These are phyloP conservation scores for Tromatobia lineatoria DNA, from an alignment of 2,888 invertebrate genomes.

Conservation along the genomic window DNA sequence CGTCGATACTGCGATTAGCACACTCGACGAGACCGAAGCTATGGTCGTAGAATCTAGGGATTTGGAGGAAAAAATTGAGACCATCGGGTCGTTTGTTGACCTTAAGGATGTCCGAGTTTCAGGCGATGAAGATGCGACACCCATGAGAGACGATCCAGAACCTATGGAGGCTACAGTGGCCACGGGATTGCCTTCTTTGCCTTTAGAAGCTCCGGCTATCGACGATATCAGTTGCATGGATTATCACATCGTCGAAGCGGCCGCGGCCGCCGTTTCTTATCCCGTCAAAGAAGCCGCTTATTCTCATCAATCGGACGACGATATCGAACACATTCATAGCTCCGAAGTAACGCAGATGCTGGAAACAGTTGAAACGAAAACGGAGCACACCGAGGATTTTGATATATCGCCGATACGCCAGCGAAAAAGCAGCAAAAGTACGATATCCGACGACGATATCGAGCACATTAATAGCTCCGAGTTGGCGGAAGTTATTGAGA, in stretches of 20 bases:
- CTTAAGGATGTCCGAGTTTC: conserved; percentile 46
- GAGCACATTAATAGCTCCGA: conserved; percentile 78
- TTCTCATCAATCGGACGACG: conserved; percentile 80
- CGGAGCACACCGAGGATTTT: conserved; percentile 59
- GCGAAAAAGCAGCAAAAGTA: conserved; percentile 70
- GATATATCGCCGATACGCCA: conserved; percentile 59
- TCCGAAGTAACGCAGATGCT: conserved; percentile 72
- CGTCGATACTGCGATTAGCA: background rate
- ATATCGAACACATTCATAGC: conserved; percentile 79
- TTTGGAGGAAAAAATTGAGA: conserved; percentile 40
- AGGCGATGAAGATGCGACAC: conserved; percentile 37
- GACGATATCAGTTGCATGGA: conserved; percentile 78
- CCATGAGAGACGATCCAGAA: conserved; percentile 51
- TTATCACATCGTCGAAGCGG: conserved; percentile 78
- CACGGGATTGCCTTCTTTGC: conserved; percentile 59
- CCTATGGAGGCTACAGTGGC: conserved; percentile 69
- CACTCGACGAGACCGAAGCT: conserved; percentile 49
- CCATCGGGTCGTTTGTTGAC: conserved; percentile 69
- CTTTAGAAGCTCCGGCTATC: conserved; percentile 48
- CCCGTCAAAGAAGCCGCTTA: conserved; percentile 67
- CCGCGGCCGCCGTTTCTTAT: conserved; percentile 71
- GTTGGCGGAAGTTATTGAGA: conserved; percentile 72
- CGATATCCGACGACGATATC: conserved; percentile 79
- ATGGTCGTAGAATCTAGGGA: conserved; percentile 66
- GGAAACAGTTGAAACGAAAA: conserved; percentile 49